A percentile compares a stretch with the other conserved stretches of the same genome.
phyloP scores from a whole-genome alignment of 2,797 vertebrate genomes.

The Emydoidea blandingii region DNA sequence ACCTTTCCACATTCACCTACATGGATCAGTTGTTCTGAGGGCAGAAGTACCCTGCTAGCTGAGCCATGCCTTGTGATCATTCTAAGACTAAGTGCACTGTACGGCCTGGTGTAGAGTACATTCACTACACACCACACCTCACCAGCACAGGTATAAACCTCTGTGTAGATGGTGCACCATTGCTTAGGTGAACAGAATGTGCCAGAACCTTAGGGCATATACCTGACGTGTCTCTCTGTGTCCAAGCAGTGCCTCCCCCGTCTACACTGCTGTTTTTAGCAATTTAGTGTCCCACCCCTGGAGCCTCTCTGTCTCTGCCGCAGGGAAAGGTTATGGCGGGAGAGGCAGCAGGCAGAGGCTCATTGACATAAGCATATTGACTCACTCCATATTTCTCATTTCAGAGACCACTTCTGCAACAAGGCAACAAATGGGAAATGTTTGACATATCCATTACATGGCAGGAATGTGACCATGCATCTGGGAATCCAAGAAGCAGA shows the following conservation, averaged over 20 bases:
- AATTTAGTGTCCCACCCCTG: not conserved
- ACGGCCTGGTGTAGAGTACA: not conserved
- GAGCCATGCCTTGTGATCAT: not conserved
- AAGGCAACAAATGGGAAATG: slow-evolving; percentile 34
- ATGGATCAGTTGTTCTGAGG: not conserved
- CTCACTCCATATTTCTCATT: slow-evolving; percentile 61
- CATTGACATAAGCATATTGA: not conserved
- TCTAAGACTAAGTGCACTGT: not conserved
- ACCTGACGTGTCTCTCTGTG: not conserved
- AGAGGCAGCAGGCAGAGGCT: not conserved
- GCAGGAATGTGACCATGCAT: slow-evolving; percentile 46
- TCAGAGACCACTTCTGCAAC: slow-evolving; percentile 45
- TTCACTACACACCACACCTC: not conserved
- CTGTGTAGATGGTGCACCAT: not conserved
- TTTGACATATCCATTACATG: slow-evolving; percentile 26
- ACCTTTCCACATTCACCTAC: not conserved
- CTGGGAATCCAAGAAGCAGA: slow-evolving; percentile 51
- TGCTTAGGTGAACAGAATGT: not conserved
- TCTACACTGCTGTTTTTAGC: not conserved
- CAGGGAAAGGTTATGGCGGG: not conserved
- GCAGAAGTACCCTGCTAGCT: not conserved
- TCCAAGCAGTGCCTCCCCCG: not conserved
- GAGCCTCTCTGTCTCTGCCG: not conserved
- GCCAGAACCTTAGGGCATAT: not conserved
- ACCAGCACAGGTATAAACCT: not conserved